Conservation (phyloP, 2,888 invertebrate species). For the Dryobotodes eremita region DNA sequence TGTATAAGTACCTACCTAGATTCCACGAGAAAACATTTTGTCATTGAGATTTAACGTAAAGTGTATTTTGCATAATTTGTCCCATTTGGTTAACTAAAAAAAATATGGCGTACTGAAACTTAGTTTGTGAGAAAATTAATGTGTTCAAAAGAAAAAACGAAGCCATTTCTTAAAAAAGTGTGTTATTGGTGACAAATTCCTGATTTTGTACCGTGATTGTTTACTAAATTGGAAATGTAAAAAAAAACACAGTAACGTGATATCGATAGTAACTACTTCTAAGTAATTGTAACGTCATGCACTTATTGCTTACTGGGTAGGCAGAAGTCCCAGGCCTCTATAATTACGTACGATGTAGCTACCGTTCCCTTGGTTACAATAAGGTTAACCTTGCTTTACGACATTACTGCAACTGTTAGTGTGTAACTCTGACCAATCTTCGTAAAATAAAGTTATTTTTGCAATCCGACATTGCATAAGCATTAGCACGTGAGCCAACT, state of each 20-base stretch:
- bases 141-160: background rate
- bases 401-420: slow-evolving; percentile 33
- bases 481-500: background rate
- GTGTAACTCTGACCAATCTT: slow-evolving; percentile 16
- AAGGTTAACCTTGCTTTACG: slow-evolving; percentile 33
- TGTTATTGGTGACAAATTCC: background rate
- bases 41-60: slow-evolving; percentile 21
- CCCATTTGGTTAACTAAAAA: background rate
- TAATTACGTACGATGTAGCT: slow-evolving; percentile 38
- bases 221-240: background rate
- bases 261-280: slow-evolving; percentile 21
- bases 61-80: slow-evolving; percentile 1
- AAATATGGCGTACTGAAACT: background rate
- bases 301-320: slow-evolving; percentile 52
- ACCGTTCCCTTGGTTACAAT: slow-evolving; percentile 33
- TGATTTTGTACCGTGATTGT: background rate
- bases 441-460: background rate
- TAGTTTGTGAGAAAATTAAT: background rate
- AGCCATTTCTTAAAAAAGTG: background rate
- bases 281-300: slow-evolving; percentile 48
- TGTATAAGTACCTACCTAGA: slow-evolving; percentile 22
- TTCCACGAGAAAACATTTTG: slow-evolving; percentile 45
- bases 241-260: slow-evolving; percentile 18
- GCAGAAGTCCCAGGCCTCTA: slow-evolving; percentile 48
- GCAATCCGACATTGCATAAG: slow-evolving; percentile 20